These are phyloP conservation scores for Phortica magna DNA, from an alignment of 2,888 invertebrate species.

Conservation along the genomic window DNA sequence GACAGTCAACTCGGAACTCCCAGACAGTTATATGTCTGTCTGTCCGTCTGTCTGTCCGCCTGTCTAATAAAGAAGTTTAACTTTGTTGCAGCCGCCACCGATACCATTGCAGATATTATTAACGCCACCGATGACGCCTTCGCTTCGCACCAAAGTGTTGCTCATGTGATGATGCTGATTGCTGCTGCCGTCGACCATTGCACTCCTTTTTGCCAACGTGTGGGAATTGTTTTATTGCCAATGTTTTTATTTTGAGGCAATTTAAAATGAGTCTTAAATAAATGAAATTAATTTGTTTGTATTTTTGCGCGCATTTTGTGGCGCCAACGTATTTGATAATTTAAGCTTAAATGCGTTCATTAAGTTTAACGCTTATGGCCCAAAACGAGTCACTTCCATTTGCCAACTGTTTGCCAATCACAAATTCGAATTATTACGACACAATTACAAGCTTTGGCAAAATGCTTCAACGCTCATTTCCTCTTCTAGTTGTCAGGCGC, in stretches of 20 bases:
- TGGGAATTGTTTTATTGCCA: conserved; percentile 29
- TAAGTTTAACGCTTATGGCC: neutral
- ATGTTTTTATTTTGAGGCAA: neutral
- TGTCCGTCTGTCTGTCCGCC: neutral
- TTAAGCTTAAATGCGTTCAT: conserved; percentile 10
- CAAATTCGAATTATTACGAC: conserved; percentile 64
- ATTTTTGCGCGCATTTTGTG: neutral
- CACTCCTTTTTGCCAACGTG: neutral
- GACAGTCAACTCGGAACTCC: conserved; percentile 36
- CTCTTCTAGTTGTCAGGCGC: conserved; percentile 7
- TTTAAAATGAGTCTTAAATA: conserved; percentile 16
- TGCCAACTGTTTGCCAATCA: conserved; percentile 36
- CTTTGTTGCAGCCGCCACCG: conserved; percentile 30
- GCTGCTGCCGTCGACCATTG: neutral
- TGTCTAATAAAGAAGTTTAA: conserved; percentile 63
- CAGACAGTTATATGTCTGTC: conserved; percentile 17
- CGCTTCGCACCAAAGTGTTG: too few species aligned
- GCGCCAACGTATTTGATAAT: conserved; percentile 14
- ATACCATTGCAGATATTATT: conserved; percentile 41
- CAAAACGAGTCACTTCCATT: too few species aligned
- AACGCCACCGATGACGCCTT: conserved; percentile 15
- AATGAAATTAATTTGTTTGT: conserved; percentile 28
- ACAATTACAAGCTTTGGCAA: conserved; percentile 63
- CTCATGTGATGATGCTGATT: neutral
- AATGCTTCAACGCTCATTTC: conserved; percentile 40